phyloP scores from a whole-genome alignment of 2,888 invertebrate genomes.

The Drosophila demipolita region DNA sequence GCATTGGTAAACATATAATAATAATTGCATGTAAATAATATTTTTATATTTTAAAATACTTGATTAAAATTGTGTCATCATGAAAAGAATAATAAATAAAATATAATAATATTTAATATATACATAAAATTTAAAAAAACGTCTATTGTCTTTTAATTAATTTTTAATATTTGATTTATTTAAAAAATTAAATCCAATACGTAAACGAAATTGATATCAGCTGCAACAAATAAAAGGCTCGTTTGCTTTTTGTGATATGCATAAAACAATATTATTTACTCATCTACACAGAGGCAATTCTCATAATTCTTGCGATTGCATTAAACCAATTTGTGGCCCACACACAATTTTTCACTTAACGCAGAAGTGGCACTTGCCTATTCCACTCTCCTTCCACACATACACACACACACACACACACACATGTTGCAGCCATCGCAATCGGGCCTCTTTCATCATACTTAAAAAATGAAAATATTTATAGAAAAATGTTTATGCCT shows the following conservation, averaged over 20 bases:
- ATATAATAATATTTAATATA: not conserved
- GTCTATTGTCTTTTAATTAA: not conserved
- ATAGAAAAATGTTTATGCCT: slow-evolving; percentile 56
- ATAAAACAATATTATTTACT: slow-evolving; percentile 8
- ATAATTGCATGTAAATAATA: not conserved
- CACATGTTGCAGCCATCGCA: slow-evolving; percentile 1
- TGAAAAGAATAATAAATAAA: not conserved
- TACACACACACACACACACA: not conserved
- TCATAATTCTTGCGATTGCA: slow-evolving; percentile 27
- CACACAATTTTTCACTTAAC: slow-evolving; percentile 52
- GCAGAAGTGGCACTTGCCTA: slow-evolving; percentile 27
- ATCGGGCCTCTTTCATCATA: slow-evolving; percentile 42
- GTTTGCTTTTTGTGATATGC: not conserved
- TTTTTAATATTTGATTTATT: not conserved
- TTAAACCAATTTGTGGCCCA: slow-evolving; percentile 42
- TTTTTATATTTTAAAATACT: not conserved
- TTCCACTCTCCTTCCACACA: not conserved
- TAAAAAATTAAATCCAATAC: not conserved
- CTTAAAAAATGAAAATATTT: slow-evolving; percentile 61
- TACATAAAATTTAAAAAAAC: not conserved
- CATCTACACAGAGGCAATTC: not conserved
- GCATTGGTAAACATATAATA: not conserved
- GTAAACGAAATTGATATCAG: not conserved
- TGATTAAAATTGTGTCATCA: not conserved
- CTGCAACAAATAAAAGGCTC: not conserved